phyloP scores from a whole-genome alignment of 2,113 vertebrate species.

The Dromiciops gliroides region DNA sequence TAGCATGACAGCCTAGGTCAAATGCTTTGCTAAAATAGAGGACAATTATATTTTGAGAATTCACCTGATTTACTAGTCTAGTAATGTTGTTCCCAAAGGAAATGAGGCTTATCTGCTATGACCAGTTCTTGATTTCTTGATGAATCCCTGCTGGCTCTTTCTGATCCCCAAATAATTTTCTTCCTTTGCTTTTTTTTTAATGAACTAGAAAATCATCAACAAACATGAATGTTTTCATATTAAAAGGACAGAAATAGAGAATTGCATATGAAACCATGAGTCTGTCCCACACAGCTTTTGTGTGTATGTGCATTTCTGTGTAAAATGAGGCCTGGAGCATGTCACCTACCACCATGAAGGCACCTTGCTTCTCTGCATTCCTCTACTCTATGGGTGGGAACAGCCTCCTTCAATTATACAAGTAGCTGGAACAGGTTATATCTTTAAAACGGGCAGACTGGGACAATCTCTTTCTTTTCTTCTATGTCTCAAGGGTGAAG shows the following conservation, averaged over 20 bases:
- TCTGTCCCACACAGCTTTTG: neutral
- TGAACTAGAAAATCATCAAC: neutral
- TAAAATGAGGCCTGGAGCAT: neutral
- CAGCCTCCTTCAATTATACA: neutral
- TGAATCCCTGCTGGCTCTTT: neutral
- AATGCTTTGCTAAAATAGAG: neutral
- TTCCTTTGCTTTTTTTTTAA: neutral
- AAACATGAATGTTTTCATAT: neutral
- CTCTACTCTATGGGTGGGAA: neutral
- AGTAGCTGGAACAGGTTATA: neutral
- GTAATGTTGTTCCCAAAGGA: neutral
- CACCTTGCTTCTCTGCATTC: too few relatives aligned
- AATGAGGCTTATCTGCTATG: neutral
- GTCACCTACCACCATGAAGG: too few relatives aligned
- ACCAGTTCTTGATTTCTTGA: neutral
- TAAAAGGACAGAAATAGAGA: neutral
- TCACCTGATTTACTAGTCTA: neutral
- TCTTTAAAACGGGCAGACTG: neutral
- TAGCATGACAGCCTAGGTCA: neutral
- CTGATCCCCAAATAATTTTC: neutral
- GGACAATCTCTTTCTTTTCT: neutral
- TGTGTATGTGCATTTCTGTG: neutral
- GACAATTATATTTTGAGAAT: neutral
- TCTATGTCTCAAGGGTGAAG: neutral
- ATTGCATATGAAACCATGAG: neutral